These are phyloP conservation scores for Aurelia aurita complex sp. Pacific DNA, from an alignment of 30 jellyfish, hydroid and myxozoan genomes.

Conservation along the genomic window DNA sequence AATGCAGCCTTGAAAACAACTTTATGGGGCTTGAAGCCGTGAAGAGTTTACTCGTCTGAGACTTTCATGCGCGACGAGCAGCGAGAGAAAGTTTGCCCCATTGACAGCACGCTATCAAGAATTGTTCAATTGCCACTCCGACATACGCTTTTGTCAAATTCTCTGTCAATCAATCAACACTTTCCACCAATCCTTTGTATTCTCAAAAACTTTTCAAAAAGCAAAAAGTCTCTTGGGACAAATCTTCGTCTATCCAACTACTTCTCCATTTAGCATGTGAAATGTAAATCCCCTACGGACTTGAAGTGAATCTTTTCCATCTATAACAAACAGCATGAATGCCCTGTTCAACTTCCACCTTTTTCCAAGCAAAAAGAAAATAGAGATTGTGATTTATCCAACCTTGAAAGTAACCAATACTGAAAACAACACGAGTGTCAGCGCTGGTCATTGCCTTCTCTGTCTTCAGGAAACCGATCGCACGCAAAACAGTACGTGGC, in stretches of 20 bases:
- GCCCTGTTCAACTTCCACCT: conserved; percentile 19
- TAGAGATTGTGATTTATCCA: conserved; percentile 30
- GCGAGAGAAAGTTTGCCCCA: conserved; percentile 61
- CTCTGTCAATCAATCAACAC: conserved; percentile 81
- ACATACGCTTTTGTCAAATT: conserved; percentile 70
- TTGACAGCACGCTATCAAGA: conserved; percentile 73
- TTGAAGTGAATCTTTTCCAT: conserved; percentile 3
- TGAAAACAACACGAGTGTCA: conserved; percentile 75
- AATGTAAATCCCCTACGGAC: conserved; percentile 49
- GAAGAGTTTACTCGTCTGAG: conserved; percentile 39
- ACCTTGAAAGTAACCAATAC: conserved; percentile 45
- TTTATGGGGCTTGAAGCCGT: conserved; percentile 48
- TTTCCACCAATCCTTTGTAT: conserved; percentile 55
- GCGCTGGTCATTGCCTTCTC: conserved; percentile 69
- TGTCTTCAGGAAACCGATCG: conserved; percentile 76
- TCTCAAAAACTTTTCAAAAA: conserved; percentile 13
- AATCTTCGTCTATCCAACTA: conserved; percentile 18
- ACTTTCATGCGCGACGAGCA: conserved; percentile 69
- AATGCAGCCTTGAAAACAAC: conserved; percentile 18
- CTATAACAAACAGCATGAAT: conserved; percentile 21
- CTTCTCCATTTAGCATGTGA: conserved; percentile 2
- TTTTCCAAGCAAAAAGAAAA: conserved; percentile 5
- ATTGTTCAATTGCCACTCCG: conserved; percentile 70
- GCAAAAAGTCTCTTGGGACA: conserved; percentile 47
- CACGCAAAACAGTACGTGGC: conserved; percentile 85